phyloP scores from a whole-genome alignment of 1,140 invertebrate genomes.

The Drosophila willistoni region DNA sequence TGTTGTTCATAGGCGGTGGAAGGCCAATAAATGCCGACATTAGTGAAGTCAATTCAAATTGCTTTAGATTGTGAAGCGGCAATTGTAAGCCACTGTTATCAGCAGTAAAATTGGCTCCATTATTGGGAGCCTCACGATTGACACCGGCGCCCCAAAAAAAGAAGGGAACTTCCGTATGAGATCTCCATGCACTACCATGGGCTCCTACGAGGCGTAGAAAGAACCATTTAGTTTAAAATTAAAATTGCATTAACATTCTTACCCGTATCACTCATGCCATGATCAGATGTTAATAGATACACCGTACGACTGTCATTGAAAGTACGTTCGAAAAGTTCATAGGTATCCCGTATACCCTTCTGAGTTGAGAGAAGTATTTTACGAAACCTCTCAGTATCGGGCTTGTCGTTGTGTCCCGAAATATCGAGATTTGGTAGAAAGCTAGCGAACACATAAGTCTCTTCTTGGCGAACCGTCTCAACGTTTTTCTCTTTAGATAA shows the following conservation, averaged over 20 bases:
- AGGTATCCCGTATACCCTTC: constrained; percentile 88
- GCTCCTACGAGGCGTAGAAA: constrained; percentile 84
- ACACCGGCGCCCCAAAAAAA: constrained; percentile 97
- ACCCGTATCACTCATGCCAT: constrained; percentile 99
- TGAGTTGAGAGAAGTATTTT: constrained; percentile 92
- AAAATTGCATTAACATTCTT: constrained; percentile 27
- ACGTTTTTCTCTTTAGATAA: constrained; percentile 83
- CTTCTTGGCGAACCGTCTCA: constrained; percentile 81
- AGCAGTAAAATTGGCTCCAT: not conserved
- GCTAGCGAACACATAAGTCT: constrained; percentile 93
- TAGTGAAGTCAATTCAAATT: constrained; percentile 95
- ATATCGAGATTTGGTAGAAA: constrained; percentile 97
- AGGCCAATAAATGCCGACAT: constrained; percentile 94
- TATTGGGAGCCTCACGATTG: constrained; percentile 22
- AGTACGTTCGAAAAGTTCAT: constrained; percentile 87
- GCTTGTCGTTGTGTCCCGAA: constrained; percentile 95
- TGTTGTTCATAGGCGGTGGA: constrained; percentile 95
- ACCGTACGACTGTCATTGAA: constrained; percentile 92
- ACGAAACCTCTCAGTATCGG: constrained; percentile 92
- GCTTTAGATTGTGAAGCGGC: constrained; percentile 87
- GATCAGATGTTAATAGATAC: constrained; percentile 97
- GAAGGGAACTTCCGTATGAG: constrained; percentile 95
- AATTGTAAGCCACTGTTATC: constrained; percentile 83
- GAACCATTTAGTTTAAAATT: no score
- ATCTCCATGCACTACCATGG: constrained; percentile 89